Percentiles rank a stretch among this genome's conserved stretches.
phyloP scores from a whole-genome alignment of 1,140 invertebrate genomes.

The Psilanteris sp. region DNA sequence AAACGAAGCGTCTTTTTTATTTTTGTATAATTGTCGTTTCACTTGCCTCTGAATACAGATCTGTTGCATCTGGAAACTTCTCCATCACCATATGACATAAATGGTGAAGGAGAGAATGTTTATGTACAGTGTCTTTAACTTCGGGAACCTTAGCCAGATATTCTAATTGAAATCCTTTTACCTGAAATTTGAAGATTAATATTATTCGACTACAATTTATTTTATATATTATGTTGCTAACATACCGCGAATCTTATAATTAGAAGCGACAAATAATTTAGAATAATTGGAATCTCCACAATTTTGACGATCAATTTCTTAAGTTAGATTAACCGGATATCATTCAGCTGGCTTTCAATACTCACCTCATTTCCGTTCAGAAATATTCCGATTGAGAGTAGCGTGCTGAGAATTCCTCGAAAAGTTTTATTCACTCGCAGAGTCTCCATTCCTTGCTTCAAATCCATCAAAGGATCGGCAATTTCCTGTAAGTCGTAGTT shows the following conservation, averaged over 20 bases:
- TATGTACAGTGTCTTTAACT: constrained; percentile 99
- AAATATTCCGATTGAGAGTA: constrained; percentile 97
- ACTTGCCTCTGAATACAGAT: constrained; percentile 97
- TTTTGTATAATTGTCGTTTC: constrained; percentile 11
- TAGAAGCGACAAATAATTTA: constrained; percentile 47
- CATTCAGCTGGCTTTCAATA: constrained; percentile 76
- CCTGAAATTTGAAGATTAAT: constrained; percentile 78
- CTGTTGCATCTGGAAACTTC: constrained; percentile 95
- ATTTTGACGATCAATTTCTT: constrained; percentile 35
- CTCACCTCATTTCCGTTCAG: constrained; percentile 94
- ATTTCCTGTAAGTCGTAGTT: constrained; percentile 88
- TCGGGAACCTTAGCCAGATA: constrained; percentile 99
- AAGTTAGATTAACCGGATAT: constrained; percentile 74
- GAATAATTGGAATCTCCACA: constrained; percentile 35
- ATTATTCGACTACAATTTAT: too few relatives aligned
- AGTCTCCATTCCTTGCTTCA: constrained; percentile 97
- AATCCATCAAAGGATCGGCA: constrained; percentile 98
- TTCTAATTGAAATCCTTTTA: constrained; percentile 98
- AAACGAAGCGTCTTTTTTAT: too few relatives aligned
- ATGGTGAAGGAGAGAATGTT: constrained; percentile 98
- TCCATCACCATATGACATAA: constrained; percentile 98
- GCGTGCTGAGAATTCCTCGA: constrained; percentile 93
- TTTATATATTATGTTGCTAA: too few relatives aligned
- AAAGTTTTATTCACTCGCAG: constrained; percentile 96
- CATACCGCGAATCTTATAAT: constrained; percentile 24